Evolutionary conservation across 2,113 vertebrate genomes (phyloP).

Genomic region (Thymallus thymallus): DNA sequence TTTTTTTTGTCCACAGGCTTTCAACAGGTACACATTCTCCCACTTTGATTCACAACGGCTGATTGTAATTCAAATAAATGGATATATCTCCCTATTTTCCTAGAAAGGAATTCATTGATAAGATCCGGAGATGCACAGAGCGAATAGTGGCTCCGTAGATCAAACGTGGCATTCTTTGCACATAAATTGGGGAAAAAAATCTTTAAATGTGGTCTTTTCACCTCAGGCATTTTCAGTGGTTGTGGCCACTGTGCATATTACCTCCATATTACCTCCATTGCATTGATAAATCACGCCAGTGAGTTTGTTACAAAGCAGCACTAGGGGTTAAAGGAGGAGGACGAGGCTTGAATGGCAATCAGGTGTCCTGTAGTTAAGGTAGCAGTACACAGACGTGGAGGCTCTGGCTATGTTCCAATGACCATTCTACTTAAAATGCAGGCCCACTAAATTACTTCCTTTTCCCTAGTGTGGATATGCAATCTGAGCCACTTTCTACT

Average conservation of each 20-base stretch:
- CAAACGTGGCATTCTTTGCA: constrained; percentile 15
- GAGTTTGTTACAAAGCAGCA: not conserved
- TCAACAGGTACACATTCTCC: constrained; percentile 8
- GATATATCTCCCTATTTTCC: constrained; percentile 39
- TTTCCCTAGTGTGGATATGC: not conserved
- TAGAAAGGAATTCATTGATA: constrained; percentile 27
- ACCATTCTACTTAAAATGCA: too few relatives aligned
- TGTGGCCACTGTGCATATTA: not conserved
- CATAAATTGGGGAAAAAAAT: constrained; percentile 24
- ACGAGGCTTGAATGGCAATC: not conserved
- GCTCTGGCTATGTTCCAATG: not conserved
- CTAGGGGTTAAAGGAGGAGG: not conserved
- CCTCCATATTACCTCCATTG: constrained; percentile 6
- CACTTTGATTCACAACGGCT: constrained; percentile 13
- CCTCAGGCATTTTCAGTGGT: constrained; percentile 3
- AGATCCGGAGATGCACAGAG: too few relatives aligned
- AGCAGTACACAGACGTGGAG: not conserved
- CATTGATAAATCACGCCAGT: not conserved
- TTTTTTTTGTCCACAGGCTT: constrained; percentile 14
- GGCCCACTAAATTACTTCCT: not conserved
- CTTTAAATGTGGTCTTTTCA: constrained; percentile 9
- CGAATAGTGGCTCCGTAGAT: constrained; percentile 6
- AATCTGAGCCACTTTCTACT: not conserved
- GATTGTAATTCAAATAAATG: constrained; percentile 54
- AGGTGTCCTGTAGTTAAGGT: not conserved